Percentiles rank a stretch among this genome's conserved stretches.
Conservation (phyloP, 1,140 invertebrate species). For the Mylabris phalerata region DNA sequence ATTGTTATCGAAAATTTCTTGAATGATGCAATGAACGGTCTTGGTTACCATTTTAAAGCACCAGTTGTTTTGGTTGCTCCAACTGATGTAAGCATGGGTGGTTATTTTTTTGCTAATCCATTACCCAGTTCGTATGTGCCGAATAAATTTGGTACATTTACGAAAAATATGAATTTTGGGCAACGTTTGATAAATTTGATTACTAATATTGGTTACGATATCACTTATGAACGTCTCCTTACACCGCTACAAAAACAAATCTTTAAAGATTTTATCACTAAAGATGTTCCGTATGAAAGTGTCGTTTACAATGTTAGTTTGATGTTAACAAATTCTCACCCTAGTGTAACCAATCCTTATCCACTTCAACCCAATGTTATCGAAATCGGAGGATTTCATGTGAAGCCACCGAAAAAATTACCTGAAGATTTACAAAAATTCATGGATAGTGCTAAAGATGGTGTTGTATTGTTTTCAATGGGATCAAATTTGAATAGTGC, state of each 20-base stretch:
- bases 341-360: conserved; percentile 46
- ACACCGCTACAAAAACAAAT: conserved; percentile 36
- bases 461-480: conserved; percentile 51
- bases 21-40: conserved; percentile 28
- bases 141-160: conserved; percentile 25
- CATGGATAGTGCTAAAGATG: conserved; percentile 44
- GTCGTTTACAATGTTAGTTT: conserved; percentile 41
- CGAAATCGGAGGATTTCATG: conserved; percentile 49
- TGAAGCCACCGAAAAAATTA: conserved; percentile 40
- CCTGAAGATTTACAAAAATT: conserved; percentile 43
- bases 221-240: too few relatives aligned
- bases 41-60: conserved; percentile 40
- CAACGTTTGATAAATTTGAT: conserved; percentile 41
- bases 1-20: conserved; percentile 7
- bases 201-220: too few relatives aligned
- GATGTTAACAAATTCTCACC: conserved; percentile 51
- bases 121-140: conserved; percentile 39
- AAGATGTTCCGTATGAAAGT: neutral
- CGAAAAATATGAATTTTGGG: conserved; percentile 35
- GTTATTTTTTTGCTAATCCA: conserved; percentile 37
- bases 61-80: conserved; percentile 40
- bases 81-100: conserved; percentile 23
- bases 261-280: conserved; percentile 39
- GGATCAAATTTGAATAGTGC: conserved; percentile 47
- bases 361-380: conserved; percentile 50